Percentiles rank a stretch among this genome's conserved stretches.
Evolutionary conservation across 2,797 vertebrate species (phyloP).

Genomic region (Sternotherus odoratus): DNA sequence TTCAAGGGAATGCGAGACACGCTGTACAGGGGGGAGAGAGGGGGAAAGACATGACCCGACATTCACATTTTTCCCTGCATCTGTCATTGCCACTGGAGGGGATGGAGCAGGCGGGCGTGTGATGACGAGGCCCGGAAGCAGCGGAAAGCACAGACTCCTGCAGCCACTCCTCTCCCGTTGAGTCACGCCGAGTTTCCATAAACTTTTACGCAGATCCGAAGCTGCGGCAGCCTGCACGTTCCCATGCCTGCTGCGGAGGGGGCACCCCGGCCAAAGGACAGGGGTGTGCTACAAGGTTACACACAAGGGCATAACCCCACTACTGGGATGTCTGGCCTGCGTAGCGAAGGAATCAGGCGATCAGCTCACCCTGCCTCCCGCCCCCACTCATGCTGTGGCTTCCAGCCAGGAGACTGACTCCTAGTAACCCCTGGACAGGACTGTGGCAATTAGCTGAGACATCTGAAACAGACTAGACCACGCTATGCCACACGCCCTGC

Average conservation of each 20-base stretch:
- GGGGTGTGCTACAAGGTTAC: background rate
- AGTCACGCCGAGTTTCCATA: background rate
- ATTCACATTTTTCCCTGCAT: background rate
- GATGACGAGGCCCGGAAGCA: background rate
- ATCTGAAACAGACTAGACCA: background rate
- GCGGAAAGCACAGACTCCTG: rapidly evolving
- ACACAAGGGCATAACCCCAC: background rate
- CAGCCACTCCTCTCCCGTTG: conserved; percentile 4
- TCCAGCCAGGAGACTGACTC: conserved; percentile 62
- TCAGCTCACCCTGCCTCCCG: background rate
- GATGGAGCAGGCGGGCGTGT: background rate
- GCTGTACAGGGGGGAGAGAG: background rate
- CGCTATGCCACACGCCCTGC: background rate
- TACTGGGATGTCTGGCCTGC: too few relatives aligned
- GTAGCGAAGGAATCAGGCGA: background rate
- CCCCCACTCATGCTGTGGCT: background rate
- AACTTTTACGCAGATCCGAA: background rate
- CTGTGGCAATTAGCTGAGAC: background rate
- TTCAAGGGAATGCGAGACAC: background rate
- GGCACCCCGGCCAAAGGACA: background rate
- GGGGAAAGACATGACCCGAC: background rate
- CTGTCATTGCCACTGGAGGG: background rate
- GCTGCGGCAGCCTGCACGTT: background rate
- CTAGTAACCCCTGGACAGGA: conserved; percentile 67
- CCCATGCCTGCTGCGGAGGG: background rate